A percentile compares a stretch with the other conserved stretches of the same genome.
Evolutionary conservation across 2,113 vertebrate species (phyloP).

Genomic region (Spilogale gracilis): DNA sequence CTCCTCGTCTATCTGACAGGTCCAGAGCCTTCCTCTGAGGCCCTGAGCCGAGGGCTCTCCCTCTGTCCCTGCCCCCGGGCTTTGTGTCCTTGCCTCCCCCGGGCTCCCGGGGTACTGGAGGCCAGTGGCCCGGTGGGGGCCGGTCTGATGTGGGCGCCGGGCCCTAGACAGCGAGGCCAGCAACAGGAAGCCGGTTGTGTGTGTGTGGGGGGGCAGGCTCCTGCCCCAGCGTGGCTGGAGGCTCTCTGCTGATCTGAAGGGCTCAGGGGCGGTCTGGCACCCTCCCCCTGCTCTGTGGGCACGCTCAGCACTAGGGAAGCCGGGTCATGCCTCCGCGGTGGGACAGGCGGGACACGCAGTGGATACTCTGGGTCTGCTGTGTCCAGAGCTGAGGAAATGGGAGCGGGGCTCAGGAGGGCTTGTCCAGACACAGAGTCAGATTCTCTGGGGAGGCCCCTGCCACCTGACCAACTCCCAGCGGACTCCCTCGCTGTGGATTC

Average conservation of each 20-base stretch:
- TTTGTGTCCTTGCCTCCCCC: constrained; percentile 30
- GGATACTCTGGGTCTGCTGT: background rate
- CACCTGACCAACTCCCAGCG: too few relatives aligned
- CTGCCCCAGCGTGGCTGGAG: background rate
- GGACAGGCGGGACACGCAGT: background rate
- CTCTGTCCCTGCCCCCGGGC: background rate
- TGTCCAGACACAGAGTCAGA: background rate
- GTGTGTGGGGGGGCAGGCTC: too few relatives aligned
- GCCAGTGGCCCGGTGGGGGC: background rate
- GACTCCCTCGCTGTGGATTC: background rate
- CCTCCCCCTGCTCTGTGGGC: background rate
- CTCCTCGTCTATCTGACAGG: background rate
- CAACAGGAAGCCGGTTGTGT: background rate
- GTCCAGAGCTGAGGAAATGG: background rate
- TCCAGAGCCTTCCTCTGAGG: background rate
- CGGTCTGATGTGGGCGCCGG: background rate
- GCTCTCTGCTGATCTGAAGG: background rate
- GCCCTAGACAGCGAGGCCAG: background rate
- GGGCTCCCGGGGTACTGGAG: background rate
- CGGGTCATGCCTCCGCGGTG: background rate
- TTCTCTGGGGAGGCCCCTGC: background rate
- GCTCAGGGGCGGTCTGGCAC: too few relatives aligned
- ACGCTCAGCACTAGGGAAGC: background rate
- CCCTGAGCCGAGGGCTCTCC: background rate
- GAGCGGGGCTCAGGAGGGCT: background rate